Evolutionary conservation across 1,140 invertebrate species (phyloP), one percentile per base, ranked within the genome.

Genomic region (Uloborus diversus): DNA sequence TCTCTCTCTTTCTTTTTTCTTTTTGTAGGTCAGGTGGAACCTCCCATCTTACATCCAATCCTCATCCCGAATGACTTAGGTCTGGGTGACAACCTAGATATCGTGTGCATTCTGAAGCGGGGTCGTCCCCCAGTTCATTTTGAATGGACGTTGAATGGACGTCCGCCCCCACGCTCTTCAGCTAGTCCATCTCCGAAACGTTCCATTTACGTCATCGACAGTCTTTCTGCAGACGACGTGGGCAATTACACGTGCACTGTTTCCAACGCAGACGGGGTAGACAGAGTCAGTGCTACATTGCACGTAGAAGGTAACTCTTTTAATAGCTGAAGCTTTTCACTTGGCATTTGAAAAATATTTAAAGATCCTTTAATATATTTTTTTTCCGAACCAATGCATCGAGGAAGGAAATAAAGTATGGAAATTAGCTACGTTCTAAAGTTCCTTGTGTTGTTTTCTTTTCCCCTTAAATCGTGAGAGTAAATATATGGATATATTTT

Each of bases 241-340:
- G 85, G 84, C 5, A 84, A 84, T 61, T 86, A 85, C 56, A 83
- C 84, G 1, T 86, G 85, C 57, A 57, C 75, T 27, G 85, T 81
- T 9, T 28, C 65, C 42, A 86, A 86, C 64, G 69, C 70, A 3
- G 66, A 81, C 33, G 85, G 84, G 17, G 32, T 62, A 11, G 83
- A 84, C 56, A 73, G 61, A 14, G 64, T 27, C 42, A 75, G 61
- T 9, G 71, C 33, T 35, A 33, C 17, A 49, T 11, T 83, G 4
- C 4, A 47, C 3, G 61, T 82, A 17, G 32, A 68, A 53, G 51
- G 82, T 83, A 70, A 79, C 14, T n/a, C n/a, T n/a, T n/a, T n/a
- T n/a, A n/a, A n/a, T n/a, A n/a, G n/a, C n/a, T n/a, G n/a, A n/a
- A n/a, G n/a, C n/a, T n/a, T n/a, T n/a, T n/a, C n/a, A n/a, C n/a